phyloP scores from a whole-genome alignment of 2,113 vertebrate genomes.

The Gallinago jamesoni region DNA sequence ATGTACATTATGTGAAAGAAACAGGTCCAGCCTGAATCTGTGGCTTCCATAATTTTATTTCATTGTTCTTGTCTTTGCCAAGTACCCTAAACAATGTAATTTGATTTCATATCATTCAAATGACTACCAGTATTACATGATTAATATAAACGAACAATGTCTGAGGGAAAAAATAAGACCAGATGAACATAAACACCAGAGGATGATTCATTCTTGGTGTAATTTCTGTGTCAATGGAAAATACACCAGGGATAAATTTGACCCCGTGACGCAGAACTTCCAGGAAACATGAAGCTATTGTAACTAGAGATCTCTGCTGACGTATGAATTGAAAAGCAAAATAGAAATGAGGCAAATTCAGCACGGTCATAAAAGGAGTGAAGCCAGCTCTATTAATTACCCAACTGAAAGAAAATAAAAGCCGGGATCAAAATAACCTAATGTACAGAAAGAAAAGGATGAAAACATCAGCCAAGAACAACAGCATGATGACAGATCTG shows the following conservation, averaged over 20 bases:
- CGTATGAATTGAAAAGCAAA: slow-evolving; percentile 51
- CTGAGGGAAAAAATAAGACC: neutral
- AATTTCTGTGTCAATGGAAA: slow-evolving; percentile 52
- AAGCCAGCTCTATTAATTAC: slow-evolving; percentile 47
- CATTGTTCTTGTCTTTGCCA: neutral
- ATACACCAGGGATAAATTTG: slow-evolving; percentile 40
- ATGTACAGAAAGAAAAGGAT: slow-evolving; percentile 4
- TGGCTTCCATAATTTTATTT: slow-evolving; percentile 1
- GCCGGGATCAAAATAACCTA: slow-evolving; percentile 45
- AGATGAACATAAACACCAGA: slow-evolving; percentile 35
- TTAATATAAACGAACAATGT: neutral
- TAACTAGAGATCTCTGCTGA: slow-evolving; percentile 61
- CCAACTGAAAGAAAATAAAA: slow-evolving; percentile 38
- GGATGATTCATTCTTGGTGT: slow-evolving; percentile 42
- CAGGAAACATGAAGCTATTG: slow-evolving; percentile 60
- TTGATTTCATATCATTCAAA: slow-evolving; percentile 7
- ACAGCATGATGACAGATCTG: slow-evolving; percentile 3
- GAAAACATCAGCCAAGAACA: slow-evolving; percentile 36
- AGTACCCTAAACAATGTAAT: neutral
- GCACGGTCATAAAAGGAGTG: neutral
- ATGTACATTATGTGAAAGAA: neutral
- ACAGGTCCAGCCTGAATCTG: neutral
- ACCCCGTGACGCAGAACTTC: slow-evolving; percentile 38
- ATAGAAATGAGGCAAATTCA: slow-evolving; percentile 50
- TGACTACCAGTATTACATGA: neutral